Base-by-base conservation (phyloP, 2,797 vertebrate species). In the Semaprochilodus insignis region DNA sequence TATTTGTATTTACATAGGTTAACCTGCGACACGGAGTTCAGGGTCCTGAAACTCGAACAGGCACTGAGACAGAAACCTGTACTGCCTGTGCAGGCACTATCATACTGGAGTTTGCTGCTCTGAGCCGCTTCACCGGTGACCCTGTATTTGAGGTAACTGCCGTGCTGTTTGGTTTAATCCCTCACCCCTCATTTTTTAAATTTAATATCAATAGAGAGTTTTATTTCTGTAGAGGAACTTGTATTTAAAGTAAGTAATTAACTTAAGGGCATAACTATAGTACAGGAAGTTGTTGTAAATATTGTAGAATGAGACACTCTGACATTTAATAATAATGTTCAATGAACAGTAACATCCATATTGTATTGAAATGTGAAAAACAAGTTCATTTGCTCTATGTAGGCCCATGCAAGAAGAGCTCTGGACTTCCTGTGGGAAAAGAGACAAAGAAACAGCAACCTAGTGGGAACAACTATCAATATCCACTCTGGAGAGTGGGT, bases 401-500 rank as follows among this genome's bases (percentile, higher is more conserved):
- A 99, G 98, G 95, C 95, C 36, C 97, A 99, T 69, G 98, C 98
- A 40, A 93, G 98, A 87, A 97, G 97, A 93, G 98, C 98, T 0
- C 94, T 99, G 85, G 97, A 99, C 94, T 99, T 99, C 89, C 95
- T 99, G 69, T 99, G 98, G 98, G 98, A 99, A 88, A 99, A 99
- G 93, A 96, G 98, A 81, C 98, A 99, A 89, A 95, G 98, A 87
- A 98, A 97, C 94, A 99, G 98, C 92, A 99, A 99, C 89, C 94
- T 99, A 81, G 98, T 99, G 86, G 98, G 98, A 1, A 98, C 98
- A 31, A 99, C 97, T 60, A 99, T 99, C 86, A 99, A 99, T 87
- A 99, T 99, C 89, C 98, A 99, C 88, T 98, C 97, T 6, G 98
- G 98, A 90, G 98, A 99, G 86, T 99, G 98, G 98, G 97, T 99